Conservation (phyloP, 2,113 vertebrate genomes). For the Hiodon tergisus region DNA sequence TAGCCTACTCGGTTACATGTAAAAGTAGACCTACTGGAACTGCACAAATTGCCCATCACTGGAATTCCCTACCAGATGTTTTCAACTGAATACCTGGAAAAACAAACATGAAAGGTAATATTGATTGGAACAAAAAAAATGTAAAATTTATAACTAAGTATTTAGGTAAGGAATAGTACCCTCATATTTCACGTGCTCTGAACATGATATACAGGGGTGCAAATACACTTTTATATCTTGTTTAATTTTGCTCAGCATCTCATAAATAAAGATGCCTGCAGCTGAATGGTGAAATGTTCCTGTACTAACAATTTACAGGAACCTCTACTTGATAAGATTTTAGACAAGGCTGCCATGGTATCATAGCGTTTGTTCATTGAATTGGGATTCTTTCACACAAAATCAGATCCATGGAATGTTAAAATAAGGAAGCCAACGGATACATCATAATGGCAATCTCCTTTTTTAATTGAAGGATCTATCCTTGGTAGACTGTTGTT, state of each 20-base stretch:
- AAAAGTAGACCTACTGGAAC: too few species aligned
- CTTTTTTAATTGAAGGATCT: too few species aligned
- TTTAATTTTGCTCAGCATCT: background rate
- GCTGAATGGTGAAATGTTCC: background rate
- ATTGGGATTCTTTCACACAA: too few species aligned
- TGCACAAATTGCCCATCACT: background rate
- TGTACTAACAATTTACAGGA: background rate
- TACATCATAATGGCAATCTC: too few species aligned
- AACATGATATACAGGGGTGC: background rate
- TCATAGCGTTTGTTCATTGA: too few species aligned
- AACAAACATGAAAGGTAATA: too few species aligned
- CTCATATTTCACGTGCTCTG: background rate
- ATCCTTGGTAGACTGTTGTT: too few species aligned
- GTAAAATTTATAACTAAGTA: background rate
- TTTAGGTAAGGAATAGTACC: background rate
- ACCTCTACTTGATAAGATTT: background rate
- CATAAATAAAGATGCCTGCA: background rate
- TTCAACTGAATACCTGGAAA: background rate
- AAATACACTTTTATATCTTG: background rate
- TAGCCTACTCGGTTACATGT: too few species aligned
- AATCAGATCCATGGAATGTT: too few species aligned
- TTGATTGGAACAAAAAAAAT: background rate
- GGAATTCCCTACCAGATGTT: background rate
- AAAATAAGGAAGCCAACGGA: too few species aligned
- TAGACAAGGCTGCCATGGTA: too few species aligned